phyloP scores from a whole-genome alignment of 2,113 vertebrate species.

The Pelecanoides urinatrix region DNA sequence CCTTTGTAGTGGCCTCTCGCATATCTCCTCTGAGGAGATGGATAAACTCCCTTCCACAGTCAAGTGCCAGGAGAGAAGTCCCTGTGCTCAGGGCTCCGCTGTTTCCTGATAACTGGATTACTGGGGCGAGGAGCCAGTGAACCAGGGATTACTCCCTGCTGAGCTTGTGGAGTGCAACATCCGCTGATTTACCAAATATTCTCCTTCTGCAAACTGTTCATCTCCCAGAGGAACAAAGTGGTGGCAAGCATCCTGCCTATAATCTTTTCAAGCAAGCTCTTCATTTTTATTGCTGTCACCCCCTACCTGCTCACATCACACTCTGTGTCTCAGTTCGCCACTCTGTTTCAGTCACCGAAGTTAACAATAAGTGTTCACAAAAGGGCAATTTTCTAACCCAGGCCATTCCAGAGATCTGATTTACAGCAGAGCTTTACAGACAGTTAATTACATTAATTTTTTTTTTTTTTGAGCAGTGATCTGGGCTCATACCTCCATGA shows the following conservation, averaged over 20 bases:
- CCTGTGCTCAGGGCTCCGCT: neutral
- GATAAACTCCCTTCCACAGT: neutral
- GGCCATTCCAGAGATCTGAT: neutral
- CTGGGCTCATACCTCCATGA: neutral
- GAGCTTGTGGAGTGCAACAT: neutral
- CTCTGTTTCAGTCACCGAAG: neutral
- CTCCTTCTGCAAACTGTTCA: neutral
- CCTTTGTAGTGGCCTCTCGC: neutral
- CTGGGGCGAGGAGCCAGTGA: neutral
- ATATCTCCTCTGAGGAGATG: neutral
- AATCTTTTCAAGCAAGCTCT: neutral
- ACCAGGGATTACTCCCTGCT: neutral
- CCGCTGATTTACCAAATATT: neutral
- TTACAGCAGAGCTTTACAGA: neutral
- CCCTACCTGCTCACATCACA: fast-evolving
- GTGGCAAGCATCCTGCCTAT: neutral
- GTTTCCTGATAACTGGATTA: neutral
- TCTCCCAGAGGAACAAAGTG: neutral
- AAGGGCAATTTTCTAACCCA: neutral
- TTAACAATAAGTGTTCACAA: neutral
- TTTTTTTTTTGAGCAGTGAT: neutral
- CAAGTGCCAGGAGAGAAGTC: neutral
- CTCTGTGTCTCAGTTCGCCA: neutral
- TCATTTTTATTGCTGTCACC: neutral
- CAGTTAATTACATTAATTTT: neutral